Conservation (phyloP, 2,888 invertebrate genomes). For the Sphaerophoria rueppellii region DNA sequence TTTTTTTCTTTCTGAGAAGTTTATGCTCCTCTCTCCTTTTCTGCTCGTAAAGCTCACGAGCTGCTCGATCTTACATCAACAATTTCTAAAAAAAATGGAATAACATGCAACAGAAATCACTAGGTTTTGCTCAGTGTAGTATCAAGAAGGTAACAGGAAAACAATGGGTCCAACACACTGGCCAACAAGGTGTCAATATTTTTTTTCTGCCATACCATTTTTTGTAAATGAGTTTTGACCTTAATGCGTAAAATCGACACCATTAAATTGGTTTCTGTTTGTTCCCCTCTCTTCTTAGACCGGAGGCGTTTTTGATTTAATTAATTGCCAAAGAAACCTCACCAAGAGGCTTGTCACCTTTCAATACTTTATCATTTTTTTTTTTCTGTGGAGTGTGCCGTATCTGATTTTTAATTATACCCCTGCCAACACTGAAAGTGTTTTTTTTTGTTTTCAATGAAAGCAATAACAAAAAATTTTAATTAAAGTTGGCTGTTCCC, state of each 20-base stretch:
- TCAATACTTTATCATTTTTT: background rate
- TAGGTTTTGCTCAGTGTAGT: background rate
- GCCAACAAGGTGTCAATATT: constrained; percentile 39
- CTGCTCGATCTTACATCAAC: no score
- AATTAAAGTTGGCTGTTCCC: constrained; percentile 37
- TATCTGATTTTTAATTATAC: constrained; percentile 46
- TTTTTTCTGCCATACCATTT: constrained; percentile 17
- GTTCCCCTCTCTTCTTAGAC: background rate
- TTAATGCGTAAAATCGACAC: constrained; percentile 55
- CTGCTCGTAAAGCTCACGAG: no score
- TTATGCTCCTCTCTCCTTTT: no score
- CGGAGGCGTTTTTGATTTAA: constrained; percentile 39
- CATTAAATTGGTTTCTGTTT: constrained; percentile 5
- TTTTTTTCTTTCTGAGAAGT: no score
- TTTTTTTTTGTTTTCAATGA: background rate
- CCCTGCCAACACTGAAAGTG: constrained; percentile 30
- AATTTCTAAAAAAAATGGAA: no score
- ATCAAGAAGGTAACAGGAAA: constrained; percentile 46
- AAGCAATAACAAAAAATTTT: background rate
- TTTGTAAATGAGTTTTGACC: constrained; percentile 56
- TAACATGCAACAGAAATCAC: background rate
- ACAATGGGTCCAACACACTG: constrained; percentile 20
- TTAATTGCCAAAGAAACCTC: constrained; percentile 55
- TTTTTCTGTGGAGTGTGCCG: constrained; percentile 16
- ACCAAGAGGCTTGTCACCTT: constrained; percentile 60